Percentiles rank a stretch among this genome's conserved stretches.
phyloP scores from a whole-genome alignment of 1,140 invertebrate genomes.

The Euura lappo region DNA sequence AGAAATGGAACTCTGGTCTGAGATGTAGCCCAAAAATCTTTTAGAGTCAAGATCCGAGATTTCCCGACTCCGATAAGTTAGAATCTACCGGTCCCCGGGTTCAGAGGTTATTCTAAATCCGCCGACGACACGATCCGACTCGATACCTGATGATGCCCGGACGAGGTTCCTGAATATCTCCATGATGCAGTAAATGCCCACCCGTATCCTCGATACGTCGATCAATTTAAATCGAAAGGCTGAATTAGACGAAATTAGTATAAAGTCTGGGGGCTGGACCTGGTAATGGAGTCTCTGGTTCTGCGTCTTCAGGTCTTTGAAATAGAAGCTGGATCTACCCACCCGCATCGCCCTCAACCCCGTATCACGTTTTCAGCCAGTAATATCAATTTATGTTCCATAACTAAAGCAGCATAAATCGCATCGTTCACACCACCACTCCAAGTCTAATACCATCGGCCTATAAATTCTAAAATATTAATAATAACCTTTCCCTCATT shows the following conservation, averaged over 20 bases:
- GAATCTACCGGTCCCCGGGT: background rate
- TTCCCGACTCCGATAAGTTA: background rate
- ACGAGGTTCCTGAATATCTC: background rate
- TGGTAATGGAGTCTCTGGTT: background rate
- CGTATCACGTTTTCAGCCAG: constrained; percentile 10
- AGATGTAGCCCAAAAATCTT: background rate
- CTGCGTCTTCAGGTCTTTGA: background rate
- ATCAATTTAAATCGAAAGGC: background rate
- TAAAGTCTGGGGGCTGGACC: background rate
- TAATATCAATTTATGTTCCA: constrained; percentile 34
- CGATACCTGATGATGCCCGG: too few species aligned
- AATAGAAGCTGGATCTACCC: background rate
- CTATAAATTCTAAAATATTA: constrained; percentile 42
- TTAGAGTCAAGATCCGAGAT: background rate
- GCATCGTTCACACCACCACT: constrained; percentile 12
- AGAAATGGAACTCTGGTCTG: background rate
- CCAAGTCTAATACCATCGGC: constrained; percentile 27
- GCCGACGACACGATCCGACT: too few species aligned
- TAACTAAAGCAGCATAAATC: constrained; percentile 22
- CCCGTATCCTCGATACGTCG: background rate
- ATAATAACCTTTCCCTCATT: constrained; percentile 30
- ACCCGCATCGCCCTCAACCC: constrained; percentile 16
- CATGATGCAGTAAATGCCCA: background rate
- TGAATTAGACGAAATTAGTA: background rate
- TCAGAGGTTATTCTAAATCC: background rate